Evolutionary conservation across 2,797 vertebrate genomes (phyloP).

Genomic region (Channallabes apus): DNA sequence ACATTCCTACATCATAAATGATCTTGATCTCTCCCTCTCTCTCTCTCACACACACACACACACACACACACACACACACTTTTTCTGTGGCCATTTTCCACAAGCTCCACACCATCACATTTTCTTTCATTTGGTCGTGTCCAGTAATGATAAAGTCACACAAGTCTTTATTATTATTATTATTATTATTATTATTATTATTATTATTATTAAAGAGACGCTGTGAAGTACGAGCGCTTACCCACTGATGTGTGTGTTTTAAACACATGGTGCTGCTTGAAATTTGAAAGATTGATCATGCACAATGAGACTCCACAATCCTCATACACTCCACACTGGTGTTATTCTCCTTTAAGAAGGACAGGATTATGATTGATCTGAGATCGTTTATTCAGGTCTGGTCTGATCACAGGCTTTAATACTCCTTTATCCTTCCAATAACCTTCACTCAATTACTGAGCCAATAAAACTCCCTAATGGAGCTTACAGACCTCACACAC

Average conservation of each 20-base stretch:
- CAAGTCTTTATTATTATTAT: too few species aligned
- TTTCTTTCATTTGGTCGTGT: too few species aligned
- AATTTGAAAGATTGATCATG: background rate
- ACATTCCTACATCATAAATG: background rate
- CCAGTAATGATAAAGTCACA: too few species aligned
- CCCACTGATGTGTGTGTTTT: too few species aligned
- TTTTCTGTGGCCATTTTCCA: too few species aligned
- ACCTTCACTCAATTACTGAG: slow-evolving; percentile 66
- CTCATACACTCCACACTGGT: background rate
- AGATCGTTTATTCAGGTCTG: slow-evolving; percentile 36
- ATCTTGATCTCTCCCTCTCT: background rate
- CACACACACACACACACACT: background rate
- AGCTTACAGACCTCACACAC: slow-evolving; percentile 26
- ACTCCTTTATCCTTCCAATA: slow-evolving; percentile 72
- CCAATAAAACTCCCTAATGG: slow-evolving; percentile 53
- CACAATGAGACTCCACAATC: background rate
- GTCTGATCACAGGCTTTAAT: slow-evolving; percentile 53
- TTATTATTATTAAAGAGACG: too few species aligned
- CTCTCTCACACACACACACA: background rate
- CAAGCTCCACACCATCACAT: too few species aligned
- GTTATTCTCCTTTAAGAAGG: background rate
- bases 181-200: too few species aligned
- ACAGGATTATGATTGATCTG: slow-evolving; percentile 3
- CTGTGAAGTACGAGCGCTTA: too few species aligned
- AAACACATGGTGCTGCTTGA: too few species aligned